phyloP scores from a whole-genome alignment of 2,888 invertebrate genomes.

The Cylindroiulus punctatus region DNA sequence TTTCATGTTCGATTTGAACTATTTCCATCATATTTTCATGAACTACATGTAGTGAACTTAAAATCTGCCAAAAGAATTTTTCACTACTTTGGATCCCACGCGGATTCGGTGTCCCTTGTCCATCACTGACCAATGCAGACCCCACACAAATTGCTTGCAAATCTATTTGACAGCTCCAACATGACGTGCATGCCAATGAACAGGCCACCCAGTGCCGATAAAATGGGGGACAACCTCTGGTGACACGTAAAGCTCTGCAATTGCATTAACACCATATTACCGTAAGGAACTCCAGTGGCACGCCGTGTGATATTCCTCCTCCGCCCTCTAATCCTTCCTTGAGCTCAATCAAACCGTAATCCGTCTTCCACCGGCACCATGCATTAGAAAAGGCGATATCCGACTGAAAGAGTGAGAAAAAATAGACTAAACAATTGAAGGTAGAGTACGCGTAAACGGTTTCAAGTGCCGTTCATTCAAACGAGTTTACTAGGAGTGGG shows the following conservation, averaged over 20 bases:
- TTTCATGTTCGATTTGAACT: too few species aligned
- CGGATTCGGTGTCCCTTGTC: not conserved
- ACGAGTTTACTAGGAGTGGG: constrained; percentile 9
- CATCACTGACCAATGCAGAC: not conserved
- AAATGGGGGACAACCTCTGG: not conserved
- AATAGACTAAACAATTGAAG: not conserved
- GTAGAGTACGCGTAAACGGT: constrained; percentile 41
- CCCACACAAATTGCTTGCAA: not conserved
- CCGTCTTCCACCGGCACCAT: not conserved
- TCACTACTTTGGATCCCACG: too few species aligned
- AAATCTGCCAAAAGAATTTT: too few species aligned
- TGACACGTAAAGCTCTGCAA: not conserved
- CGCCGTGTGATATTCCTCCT: not conserved
- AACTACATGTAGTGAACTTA: too few species aligned
- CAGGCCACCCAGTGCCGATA: not conserved
- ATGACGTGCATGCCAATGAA: not conserved
- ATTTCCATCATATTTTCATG: too few species aligned
- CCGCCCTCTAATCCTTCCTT: not conserved
- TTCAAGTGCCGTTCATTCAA: constrained; percentile 43
- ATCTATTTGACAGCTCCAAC: not conserved
- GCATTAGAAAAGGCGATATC: constrained; percentile 2
- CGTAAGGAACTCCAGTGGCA: not conserved
- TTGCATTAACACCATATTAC: not conserved
- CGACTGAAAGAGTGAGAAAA: constrained; percentile 31
- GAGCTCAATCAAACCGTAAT: constrained; percentile 22